Conservation (phyloP, 2,888 invertebrate genomes). For the Netelia virgata region DNA sequence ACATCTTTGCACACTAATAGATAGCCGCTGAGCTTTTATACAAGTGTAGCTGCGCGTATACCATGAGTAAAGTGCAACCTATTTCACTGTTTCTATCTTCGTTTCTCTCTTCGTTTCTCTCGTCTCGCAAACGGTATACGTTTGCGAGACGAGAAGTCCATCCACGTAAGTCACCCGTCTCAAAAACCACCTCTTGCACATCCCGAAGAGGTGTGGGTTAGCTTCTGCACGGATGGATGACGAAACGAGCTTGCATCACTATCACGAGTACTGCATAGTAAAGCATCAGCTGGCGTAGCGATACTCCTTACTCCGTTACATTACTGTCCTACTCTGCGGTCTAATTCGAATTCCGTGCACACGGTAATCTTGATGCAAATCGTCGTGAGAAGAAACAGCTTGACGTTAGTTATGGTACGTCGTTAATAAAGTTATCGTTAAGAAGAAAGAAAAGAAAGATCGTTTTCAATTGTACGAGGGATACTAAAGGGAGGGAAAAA, state of each 20-base stretch:
- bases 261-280: background rate
- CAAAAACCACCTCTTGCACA: background rate
- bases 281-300: background rate
- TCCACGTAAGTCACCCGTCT: conserved; percentile 28
- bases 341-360: too few species aligned
- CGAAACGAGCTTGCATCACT: conserved; percentile 20
- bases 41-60: conserved; percentile 8
- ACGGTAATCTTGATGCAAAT: too few species aligned
- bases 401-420: too few species aligned
- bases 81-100: conserved; percentile 9
- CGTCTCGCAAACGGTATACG: background rate
- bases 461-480: too few species aligned
- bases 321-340: too few species aligned
- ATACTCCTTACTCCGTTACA: too few species aligned
- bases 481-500: too few species aligned
- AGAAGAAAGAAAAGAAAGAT: too few species aligned
- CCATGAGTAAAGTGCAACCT: conserved; percentile 12
- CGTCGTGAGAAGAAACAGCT: too few species aligned
- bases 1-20: conserved; percentile 52
- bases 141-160: conserved; percentile 19
- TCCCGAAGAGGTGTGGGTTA: too few species aligned
- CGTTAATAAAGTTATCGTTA: too few species aligned
- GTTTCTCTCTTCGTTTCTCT: background rate
- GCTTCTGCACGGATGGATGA: too few species aligned
- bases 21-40: conserved; percentile 49